Evolutionary conservation across 2,113 vertebrate genomes (phyloP).

Genomic region (Trochalopteron elliotii): DNA sequence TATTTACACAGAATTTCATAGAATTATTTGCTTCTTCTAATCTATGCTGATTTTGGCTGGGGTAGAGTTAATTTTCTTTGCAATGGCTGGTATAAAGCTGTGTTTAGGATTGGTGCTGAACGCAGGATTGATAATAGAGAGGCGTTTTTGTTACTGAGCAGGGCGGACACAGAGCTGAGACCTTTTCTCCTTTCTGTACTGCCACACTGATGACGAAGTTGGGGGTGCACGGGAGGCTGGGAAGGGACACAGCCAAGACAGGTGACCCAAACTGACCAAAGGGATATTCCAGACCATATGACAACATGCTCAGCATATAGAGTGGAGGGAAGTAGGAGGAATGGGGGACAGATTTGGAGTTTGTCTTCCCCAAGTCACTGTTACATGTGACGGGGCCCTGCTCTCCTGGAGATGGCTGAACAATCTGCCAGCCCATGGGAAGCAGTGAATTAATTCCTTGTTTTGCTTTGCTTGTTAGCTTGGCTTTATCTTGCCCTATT

Average conservation of each 20-base stretch:
- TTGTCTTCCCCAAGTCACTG: accelerated
- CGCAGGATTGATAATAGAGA: accelerated
- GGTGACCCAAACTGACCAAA: neutral
- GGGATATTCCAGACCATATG: neutral
- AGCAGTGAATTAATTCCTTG: neutral
- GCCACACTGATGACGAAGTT: accelerated
- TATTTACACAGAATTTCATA: neutral
- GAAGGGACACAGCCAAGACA: neutral
- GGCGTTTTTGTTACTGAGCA: neutral
- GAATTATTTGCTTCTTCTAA: neutral
- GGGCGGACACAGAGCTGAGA: neutral
- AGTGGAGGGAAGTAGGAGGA: neutral
- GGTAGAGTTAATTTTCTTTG: neutral
- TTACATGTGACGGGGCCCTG: neutral
- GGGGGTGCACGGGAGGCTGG: accelerated
- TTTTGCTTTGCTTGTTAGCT: neutral
- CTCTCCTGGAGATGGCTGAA: neutral
- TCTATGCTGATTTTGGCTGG: neutral
- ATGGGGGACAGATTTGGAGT: accelerated
- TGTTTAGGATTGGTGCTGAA: neutral
- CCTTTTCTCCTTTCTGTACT: accelerated
- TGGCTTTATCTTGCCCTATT: neutral
- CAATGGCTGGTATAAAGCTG: neutral
- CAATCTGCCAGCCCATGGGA: neutral
- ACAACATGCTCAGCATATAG: neutral